phyloP scores from a whole-genome alignment of 2,113 vertebrate species.

The Hippocampus guttulatus region DNA sequence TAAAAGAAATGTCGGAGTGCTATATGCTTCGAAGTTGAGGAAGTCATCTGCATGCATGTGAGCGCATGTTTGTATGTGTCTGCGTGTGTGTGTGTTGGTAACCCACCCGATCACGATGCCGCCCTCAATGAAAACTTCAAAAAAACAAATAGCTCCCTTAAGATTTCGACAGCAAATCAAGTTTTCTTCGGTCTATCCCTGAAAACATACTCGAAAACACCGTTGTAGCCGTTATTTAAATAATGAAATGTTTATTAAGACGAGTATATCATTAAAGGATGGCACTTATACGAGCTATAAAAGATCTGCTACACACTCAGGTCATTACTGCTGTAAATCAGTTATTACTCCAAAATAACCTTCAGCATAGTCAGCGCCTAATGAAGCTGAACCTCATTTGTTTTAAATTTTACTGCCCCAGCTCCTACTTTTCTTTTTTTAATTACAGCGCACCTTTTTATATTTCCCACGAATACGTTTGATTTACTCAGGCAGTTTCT shows the following conservation, averaged over 20 bases:
- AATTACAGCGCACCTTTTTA: neutral
- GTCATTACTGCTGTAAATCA: neutral
- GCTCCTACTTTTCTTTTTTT: neutral
- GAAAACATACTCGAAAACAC: too few relatives aligned
- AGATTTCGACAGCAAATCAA: too few relatives aligned
- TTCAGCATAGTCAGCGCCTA: neutral
- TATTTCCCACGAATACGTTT: neutral
- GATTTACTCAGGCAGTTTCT: neutral
- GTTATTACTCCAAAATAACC: neutral
- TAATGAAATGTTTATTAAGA: neutral
- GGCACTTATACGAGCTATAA: neutral
- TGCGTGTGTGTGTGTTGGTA: neutral
- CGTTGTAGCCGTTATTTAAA: neutral
- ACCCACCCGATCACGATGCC: too few relatives aligned
- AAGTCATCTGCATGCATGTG: constrained; percentile 15
- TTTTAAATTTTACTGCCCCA: neutral
- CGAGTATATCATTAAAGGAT: neutral
- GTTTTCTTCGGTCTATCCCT: too few relatives aligned
- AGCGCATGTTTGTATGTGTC: neutral
- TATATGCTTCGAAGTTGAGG: constrained; percentile 42
- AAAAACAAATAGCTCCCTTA: too few relatives aligned
- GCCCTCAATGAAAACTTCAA: too few relatives aligned
- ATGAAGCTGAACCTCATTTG: neutral
- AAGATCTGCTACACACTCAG: neutral
- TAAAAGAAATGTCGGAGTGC: constrained; percentile 33